phyloP scores from a whole-genome alignment of 2,113 vertebrate species.

The Macroglossus sobrinus region DNA sequence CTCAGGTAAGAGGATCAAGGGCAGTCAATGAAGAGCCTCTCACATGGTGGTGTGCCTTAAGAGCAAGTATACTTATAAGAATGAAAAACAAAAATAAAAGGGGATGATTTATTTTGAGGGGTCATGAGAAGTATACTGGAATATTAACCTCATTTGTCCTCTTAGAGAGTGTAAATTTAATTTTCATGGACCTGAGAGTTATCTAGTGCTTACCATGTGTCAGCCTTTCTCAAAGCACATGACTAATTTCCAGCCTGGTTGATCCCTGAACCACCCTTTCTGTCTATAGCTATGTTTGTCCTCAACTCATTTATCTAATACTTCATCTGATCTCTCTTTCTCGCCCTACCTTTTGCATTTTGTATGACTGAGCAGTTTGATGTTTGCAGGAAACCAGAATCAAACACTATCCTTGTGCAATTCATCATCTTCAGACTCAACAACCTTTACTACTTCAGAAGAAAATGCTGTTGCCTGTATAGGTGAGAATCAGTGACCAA shows the following conservation, averaged over 20 bases:
- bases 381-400: slow-evolving; percentile 63
- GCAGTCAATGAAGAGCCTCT: not conserved
- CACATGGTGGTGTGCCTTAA: not conserved
- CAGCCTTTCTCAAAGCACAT: not conserved
- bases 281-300: not conserved
- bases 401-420: slow-evolving; percentile 10
- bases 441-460: not conserved
- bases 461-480: slow-evolving; percentile 36
- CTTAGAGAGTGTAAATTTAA: not conserved
- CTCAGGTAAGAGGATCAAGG: slow-evolving; percentile 61
- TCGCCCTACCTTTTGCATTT: not conserved
- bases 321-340: not conserved
- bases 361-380: not conserved
- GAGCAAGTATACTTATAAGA: not conserved
- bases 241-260: not conserved
- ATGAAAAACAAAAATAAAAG: not conserved
- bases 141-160: not conserved
- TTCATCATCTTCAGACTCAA: not conserved
- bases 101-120: not conserved
- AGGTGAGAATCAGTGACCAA: slow-evolving; percentile 36
- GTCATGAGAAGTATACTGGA: not conserved
- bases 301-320: not conserved
- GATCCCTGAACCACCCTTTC: not conserved
- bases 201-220: not conserved
- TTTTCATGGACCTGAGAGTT: not conserved